These are phyloP conservation scores for Gambusia yucatana DNA, from an alignment of 2,797 vertebrate species.

Conservation along the genomic window DNA sequence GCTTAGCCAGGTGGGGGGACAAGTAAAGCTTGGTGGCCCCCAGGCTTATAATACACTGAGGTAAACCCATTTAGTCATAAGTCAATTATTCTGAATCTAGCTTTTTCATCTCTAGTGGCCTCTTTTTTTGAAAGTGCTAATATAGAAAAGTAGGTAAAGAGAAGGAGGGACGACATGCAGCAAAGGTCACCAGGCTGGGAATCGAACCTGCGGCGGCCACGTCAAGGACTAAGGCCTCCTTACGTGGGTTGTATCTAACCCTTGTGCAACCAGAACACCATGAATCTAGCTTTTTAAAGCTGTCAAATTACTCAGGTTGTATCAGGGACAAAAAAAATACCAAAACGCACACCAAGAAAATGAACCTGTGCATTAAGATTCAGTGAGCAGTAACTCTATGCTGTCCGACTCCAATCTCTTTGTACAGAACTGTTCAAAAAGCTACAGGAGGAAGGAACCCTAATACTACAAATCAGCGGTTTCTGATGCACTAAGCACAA, in stretches of 20 bases:
- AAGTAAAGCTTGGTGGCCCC: no score
- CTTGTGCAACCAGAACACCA: no score
- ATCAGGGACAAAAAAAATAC: neutral
- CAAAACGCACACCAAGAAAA: neutral
- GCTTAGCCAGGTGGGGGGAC: no score
- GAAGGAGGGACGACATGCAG: no score
- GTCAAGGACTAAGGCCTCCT: no score
- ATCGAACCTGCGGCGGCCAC: no score
- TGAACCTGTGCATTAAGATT: neutral
- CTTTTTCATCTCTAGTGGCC: no score
- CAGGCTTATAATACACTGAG: no score
- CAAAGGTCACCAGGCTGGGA: no score
- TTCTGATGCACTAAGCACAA: neutral
- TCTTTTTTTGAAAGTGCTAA: no score
- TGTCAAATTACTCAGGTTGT: neutral
- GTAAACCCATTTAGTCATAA: neutral
- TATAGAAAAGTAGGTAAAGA: no score
- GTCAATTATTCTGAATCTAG: neutral
- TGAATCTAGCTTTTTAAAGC: neutral
- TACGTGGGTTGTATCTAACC: no score
- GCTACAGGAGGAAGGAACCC: neutral
- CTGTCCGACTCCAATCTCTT: neutral
- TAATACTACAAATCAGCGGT: neutral
- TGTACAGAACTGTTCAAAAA: neutral
- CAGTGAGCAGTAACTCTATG: neutral